Evolutionary conservation across 2,797 vertebrate species (phyloP).

Genomic region (Prunella strophiata): DNA sequence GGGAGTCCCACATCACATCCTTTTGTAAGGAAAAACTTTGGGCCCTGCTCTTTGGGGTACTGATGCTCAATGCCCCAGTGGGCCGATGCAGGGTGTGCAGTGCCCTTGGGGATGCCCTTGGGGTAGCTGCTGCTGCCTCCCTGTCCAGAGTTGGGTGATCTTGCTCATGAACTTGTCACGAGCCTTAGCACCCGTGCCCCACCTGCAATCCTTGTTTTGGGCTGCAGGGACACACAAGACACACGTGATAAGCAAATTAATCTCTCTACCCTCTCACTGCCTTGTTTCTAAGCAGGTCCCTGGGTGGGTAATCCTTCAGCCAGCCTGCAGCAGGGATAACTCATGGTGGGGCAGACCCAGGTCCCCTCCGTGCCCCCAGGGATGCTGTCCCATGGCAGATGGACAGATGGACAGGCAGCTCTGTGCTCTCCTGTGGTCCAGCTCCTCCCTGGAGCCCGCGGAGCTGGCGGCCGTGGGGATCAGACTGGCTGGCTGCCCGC

Average conservation of each 20-base stretch:
- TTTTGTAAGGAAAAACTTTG: neutral
- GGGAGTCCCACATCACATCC: neutral
- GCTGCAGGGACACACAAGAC: neutral
- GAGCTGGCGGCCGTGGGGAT: constrained; percentile 33
- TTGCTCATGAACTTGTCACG: accelerated
- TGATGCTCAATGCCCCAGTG: accelerated
- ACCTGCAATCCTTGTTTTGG: neutral
- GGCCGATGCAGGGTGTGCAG: neutral
- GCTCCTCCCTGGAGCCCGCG: constrained; percentile 3
- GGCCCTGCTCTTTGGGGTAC: neutral
- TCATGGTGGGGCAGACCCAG: neutral
- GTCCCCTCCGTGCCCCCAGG: accelerated
- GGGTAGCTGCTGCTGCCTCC: neutral
- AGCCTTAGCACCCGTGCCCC: neutral
- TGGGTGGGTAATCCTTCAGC: neutral
- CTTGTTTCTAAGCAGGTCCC: neutral
- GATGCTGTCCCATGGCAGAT: neutral
- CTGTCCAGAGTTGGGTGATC: accelerated
- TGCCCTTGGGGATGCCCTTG: neutral
- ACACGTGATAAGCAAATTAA: neutral
- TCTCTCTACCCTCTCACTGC: accelerated
- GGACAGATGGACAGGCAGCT: neutral
- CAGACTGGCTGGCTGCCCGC: constrained; percentile 70
- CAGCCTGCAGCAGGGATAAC: neutral
- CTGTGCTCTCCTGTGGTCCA: constrained; percentile 1